Evolutionary conservation across 2,113 vertebrate genomes (phyloP), one percentile per base, ranked within the genome.

Genomic region (Phylloscopus whistleri): DNA sequence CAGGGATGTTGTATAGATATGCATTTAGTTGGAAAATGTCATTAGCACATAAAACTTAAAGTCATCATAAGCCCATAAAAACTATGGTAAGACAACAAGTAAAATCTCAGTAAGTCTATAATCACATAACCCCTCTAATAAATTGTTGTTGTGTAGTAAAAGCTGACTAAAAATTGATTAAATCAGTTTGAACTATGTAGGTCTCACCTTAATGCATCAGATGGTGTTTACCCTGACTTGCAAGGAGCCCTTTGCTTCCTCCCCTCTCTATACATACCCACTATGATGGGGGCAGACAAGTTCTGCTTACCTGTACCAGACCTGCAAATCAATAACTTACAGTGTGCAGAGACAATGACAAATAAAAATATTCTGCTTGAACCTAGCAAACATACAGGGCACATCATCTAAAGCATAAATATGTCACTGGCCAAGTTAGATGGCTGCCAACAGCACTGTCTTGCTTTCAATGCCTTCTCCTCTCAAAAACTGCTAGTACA

Each of bases 161-260:
- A 92, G 30, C 55, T 93, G 89, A 94, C 89, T 93, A 89, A 94
- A 95, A 96, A 63, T 92, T 94, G 39, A 92, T 96, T 92, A 69
- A 94, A 97, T 64, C 30, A 30, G 86, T 59, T 89, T 35, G 77
- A 69, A 81, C 39, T 59, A 20, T 53, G 41, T 58, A 46, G 52
- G 33, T 51, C 52, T 93, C 83, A 63, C 89, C 76, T 93, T 78
- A 84, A 90, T 18, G 55, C 56, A 75, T 81, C 83, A 44, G 55
- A 43, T 33, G 39, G 19, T 86, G 21, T 81, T 92, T 59, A 74
- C 48, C 26, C 59, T 81, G 63, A 30, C 33, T 85, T 66, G 67
- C 37, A 46, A 80, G 39, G 37, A 92, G 64, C 23, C 23, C 43
- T 77, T 22, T 7, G 18, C 77, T 73, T 83, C 56, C 28, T 76